Conservation (phyloP, 2,888 invertebrate genomes). For the Ochlodes sylvanus region DNA sequence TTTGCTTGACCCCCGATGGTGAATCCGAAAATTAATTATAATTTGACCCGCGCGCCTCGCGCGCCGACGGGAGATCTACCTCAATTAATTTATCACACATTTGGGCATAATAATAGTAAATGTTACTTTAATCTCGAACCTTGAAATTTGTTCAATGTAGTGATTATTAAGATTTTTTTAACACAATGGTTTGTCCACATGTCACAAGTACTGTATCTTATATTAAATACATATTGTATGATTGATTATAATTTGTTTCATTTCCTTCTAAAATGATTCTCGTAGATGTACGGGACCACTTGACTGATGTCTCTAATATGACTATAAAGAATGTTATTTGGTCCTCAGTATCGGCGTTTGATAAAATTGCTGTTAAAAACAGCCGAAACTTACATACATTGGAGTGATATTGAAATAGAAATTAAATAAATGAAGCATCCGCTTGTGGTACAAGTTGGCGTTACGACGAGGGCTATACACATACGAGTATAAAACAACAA, state of each 20-base stretch:
- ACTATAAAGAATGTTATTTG: too few species aligned
- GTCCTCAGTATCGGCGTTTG: too few species aligned
- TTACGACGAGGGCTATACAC: too few species aligned
- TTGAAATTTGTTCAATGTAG: slow-evolving; percentile 78
- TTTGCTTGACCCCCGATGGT: slow-evolving; percentile 75
- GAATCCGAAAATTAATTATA: slow-evolving; percentile 75
- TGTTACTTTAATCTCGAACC: slow-evolving; percentile 72
- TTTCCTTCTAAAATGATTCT: slow-evolving; percentile 44
- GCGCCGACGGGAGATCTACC: slow-evolving; percentile 77
- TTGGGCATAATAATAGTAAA: slow-evolving; percentile 82
- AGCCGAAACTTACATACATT: too few species aligned
- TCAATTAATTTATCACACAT: slow-evolving; percentile 84
- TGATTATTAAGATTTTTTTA: slow-evolving; percentile 72
- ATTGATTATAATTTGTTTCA: slow-evolving; percentile 77
- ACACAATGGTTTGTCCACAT: slow-evolving; percentile 80
- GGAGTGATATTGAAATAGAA: too few species aligned
- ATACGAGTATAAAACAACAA: too few species aligned
- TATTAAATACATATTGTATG: slow-evolving; percentile 85
- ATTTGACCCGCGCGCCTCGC: slow-evolving; percentile 65
- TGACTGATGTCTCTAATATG: not conserved
- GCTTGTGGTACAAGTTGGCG: too few species aligned
- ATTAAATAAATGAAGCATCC: too few species aligned
- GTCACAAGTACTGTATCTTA: slow-evolving; percentile 85
- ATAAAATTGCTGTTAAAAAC: too few species aligned
- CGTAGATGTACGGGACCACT: too few species aligned